These are phyloP conservation scores for Rhizoglyphus robini DNA, from an alignment of 1,140 invertebrate genomes.

Conservation along the genomic window DNA sequence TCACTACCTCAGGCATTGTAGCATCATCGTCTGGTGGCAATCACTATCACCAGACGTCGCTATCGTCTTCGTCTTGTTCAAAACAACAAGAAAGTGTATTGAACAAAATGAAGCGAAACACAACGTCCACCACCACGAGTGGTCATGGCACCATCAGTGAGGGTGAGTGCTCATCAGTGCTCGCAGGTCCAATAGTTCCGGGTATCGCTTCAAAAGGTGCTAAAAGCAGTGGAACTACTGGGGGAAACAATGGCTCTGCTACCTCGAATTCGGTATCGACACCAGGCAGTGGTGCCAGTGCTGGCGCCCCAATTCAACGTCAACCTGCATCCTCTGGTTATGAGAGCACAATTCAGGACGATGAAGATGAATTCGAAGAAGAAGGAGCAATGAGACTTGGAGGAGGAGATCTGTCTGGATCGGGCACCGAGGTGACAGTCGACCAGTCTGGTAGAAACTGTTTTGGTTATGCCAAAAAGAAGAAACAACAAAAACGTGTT, in stretches of 20 bases:
- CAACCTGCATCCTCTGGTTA: conserved; percentile 19
- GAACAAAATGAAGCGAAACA: conserved; percentile 14
- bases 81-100: not conserved
- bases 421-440: not conserved
- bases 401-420: not conserved
- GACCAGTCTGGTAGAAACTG: not conserved
- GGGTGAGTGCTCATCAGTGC: conserved; percentile 16
- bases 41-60: not conserved
- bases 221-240: not conserved
- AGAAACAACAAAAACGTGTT: not conserved
- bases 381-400: not conserved
- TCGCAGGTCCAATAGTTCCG: not conserved
- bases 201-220: not conserved
- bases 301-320: not conserved
- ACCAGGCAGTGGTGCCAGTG: not conserved
- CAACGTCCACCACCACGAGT: conserved; percentile 20
- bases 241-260: not conserved
- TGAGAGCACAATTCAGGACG: conserved; percentile 20
- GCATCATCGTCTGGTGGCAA: not conserved
- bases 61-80: not conserved
- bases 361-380: conserved; percentile 3
- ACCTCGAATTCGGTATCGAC: not conserved
- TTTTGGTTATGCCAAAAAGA: not conserved
- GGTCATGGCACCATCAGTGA: conserved; percentile 21
- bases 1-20: not conserved